Percentiles rank a stretch among this genome's conserved stretches.
Conservation (phyloP, 2,888 invertebrate species). For the Diachrysia chrysitis region DNA sequence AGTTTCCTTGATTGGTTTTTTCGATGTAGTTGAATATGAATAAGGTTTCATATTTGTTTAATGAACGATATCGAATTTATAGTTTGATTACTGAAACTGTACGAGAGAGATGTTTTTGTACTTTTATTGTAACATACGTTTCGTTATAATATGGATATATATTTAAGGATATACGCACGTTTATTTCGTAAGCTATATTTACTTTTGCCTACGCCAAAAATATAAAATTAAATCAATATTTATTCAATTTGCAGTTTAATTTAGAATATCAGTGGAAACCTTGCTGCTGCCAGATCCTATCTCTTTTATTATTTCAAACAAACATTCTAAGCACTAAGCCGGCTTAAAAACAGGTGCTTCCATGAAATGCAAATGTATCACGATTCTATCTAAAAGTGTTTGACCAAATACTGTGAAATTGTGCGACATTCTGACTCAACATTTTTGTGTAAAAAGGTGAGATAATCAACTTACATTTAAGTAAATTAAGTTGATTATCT, state of each 20-base stretch:
- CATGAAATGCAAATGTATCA: constrained; percentile 42
- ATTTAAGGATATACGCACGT: too few species aligned
- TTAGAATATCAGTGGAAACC: constrained; percentile 16
- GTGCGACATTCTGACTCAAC: constrained; percentile 61
- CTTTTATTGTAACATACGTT: background rate
- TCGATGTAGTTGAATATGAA: constrained; percentile 17
- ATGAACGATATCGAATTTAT: background rate
- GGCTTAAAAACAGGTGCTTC: constrained; percentile 42
- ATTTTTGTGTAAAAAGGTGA: constrained; percentile 56
- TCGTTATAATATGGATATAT: too few species aligned
- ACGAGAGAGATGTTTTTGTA: background rate
- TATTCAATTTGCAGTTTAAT: constrained; percentile 33
- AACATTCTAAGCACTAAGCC: constrained; percentile 27
- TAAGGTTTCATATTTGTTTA: constrained; percentile 7
- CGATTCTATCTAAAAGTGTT: constrained; percentile 43
- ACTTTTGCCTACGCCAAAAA: background rate
- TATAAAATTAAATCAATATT: constrained; percentile 22
- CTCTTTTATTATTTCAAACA: constrained; percentile 38
- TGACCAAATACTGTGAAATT: constrained; percentile 65
- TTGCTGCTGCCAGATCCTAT: constrained; percentile 14
- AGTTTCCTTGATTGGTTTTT: constrained; percentile 40
- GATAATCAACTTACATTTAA: constrained; percentile 61
- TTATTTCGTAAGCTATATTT: background rate
- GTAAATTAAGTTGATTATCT: too few species aligned
- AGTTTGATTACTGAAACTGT: constrained; percentile 2